Evolutionary conservation across 2,797 vertebrate species (phyloP).

Genomic region (Crenuchus spilurus): DNA sequence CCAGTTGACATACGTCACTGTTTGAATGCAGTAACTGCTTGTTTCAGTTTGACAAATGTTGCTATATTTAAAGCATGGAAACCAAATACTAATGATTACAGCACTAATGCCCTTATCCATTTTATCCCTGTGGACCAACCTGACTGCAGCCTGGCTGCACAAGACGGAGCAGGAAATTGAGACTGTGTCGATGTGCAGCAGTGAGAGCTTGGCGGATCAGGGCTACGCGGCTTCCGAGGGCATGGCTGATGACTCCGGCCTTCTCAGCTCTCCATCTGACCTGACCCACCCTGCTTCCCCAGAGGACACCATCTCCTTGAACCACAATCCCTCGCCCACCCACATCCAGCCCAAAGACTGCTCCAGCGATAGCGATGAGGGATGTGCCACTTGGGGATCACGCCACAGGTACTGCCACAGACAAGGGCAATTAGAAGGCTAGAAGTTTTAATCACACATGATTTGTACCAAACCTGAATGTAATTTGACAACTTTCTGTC

Average conservation of each 20-base stretch:
- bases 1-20: background rate
- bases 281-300: slow-evolving; percentile 81
- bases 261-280: slow-evolving; percentile 84
- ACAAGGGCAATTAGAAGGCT: background rate
- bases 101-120: background rate
- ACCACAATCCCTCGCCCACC: slow-evolving; percentile 47
- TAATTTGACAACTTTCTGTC: no score
- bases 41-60: no score
- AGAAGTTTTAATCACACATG: no score
- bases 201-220: slow-evolving; percentile 76
- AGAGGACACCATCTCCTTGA: slow-evolving; percentile 71
- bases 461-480: no score
- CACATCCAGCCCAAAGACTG: slow-evolving; percentile 58
- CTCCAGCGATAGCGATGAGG: slow-evolving; percentile 80
- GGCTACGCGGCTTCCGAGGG: slow-evolving; percentile 77
- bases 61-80: no score
- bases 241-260: slow-evolving; percentile 73
- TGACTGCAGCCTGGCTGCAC: slow-evolving; percentile 71
- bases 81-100: no score
- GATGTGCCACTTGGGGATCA: slow-evolving; percentile 76
- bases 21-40: no score
- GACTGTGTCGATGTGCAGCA: slow-evolving; percentile 72
- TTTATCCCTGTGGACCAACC: background rate
- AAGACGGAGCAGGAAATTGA: slow-evolving; percentile 60
- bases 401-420: slow-evolving; percentile 66